Evolutionary conservation across 2,888 invertebrate genomes (phyloP), one percentile per base, ranked within the genome.

Genomic region (Sialis fuliginosa): DNA sequence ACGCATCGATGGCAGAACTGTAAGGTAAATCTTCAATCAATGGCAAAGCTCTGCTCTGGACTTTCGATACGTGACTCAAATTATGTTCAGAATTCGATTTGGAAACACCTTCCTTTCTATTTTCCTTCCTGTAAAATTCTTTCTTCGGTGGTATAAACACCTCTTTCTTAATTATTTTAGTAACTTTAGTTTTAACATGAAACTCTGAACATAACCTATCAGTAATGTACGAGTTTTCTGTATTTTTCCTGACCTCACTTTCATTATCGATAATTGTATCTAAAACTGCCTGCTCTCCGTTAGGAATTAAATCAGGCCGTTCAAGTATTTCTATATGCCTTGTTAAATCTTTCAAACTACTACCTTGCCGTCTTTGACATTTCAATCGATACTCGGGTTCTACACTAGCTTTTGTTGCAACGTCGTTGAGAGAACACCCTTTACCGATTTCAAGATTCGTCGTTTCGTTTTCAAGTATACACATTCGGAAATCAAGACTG

Each of bases 171-270:
- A 22, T n/a, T 8, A 44, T 22, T 32, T 31, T 44, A 7, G 39
- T 12, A 12, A 47, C 40, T 22, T 48, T 78, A 6, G 80, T 79
- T 62, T 80, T 80, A 1, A 79, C 79, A 54, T 80, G 79, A 55
- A 80, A 80, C 60, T 80, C 79, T 4, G 76, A 75, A 61, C 77
- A 80, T 32, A 80, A 63, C 55, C 79, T 75, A 54, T 79, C 77
- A 9, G 79, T 80, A 39, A 80, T 80, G 52, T 70, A 79, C 0
- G 79, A 79, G 54, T 76, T 56, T 35, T 54, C 54, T 31, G 46
- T 47, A 37, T 6, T 12, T 7, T 42, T 42, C 31, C 13, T 33
- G 13, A 35, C 22, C 22, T 12, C 13, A 41, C 22, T 41, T n/a
- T 41, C 13, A 13, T 30, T 30, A 41, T 31, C 31, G n/a, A 7